Conservation (phyloP, 2,113 vertebrate species). For the Syngnathus scovelli region DNA sequence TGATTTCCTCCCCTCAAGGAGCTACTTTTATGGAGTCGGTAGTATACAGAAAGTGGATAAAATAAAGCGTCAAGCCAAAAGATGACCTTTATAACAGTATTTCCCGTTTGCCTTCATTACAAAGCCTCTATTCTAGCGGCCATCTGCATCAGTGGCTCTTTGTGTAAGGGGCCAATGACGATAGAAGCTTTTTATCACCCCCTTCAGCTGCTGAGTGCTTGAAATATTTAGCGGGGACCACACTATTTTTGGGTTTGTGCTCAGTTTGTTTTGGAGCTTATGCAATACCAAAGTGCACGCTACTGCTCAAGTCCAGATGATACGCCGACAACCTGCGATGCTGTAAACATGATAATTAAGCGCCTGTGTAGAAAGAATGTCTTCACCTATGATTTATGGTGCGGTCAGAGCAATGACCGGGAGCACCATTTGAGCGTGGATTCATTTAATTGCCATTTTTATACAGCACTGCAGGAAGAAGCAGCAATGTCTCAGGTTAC, state of each 20-base stretch:
- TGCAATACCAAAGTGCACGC: slow-evolving; percentile 43
- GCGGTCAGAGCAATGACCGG: slow-evolving; percentile 3
- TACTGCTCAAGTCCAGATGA: slow-evolving; percentile 29
- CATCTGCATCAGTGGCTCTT: slow-evolving; percentile 50
- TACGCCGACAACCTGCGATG: slow-evolving; percentile 10
- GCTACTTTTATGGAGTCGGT: slow-evolving; percentile 29
- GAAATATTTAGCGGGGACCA: slow-evolving; percentile 67
- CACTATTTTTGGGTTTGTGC: slow-evolving; percentile 68
- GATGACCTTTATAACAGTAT: slow-evolving; percentile 42
- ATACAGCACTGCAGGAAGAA: slow-evolving; percentile 14
- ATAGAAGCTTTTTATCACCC: slow-evolving; percentile 55
- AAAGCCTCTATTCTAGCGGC: slow-evolving; percentile 49
- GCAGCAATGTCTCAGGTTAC: slow-evolving; percentile 42
- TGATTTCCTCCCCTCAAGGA: slow-evolving; percentile 50
- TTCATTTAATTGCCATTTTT: slow-evolving; percentile 31
- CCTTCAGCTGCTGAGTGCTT: slow-evolving; percentile 62
- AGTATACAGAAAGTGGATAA: background rate
- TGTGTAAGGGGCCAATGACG: slow-evolving; percentile 34
- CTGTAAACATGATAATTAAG: slow-evolving; percentile 13
- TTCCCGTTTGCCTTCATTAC: slow-evolving; percentile 34
- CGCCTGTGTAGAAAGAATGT: slow-evolving; percentile 10
- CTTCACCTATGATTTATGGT: slow-evolving; percentile 12
- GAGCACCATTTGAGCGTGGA: slow-evolving; percentile 33
- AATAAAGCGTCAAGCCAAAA: slow-evolving; percentile 27
- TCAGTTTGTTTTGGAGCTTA: slow-evolving; percentile 64